Conservation (phyloP, 2,113 vertebrate species). For the Ardeotis arabs region DNA sequence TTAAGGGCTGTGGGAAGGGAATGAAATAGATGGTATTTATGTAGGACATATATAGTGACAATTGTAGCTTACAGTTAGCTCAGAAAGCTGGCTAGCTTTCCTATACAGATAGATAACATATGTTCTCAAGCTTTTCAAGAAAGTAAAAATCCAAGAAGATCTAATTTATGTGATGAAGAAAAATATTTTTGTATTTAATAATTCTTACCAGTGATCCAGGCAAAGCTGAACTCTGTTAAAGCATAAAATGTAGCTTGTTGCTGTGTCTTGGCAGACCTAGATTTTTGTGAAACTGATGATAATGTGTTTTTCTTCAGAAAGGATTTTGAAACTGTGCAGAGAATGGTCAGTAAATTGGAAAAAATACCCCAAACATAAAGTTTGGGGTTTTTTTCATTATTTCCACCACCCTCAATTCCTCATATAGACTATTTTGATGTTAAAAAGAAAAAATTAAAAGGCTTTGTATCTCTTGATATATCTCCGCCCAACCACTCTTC, state of each 20-base stretch:
- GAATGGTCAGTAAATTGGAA: neutral
- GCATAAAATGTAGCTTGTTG: neutral
- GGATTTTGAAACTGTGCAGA: neutral
- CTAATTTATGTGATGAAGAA: neutral
- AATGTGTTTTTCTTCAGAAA: neutral
- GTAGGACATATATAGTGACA: neutral
- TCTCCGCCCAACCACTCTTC: neutral
- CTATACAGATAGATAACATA: neutral
- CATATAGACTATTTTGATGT: neutral
- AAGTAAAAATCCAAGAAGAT: neutral
- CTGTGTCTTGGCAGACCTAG: neutral
- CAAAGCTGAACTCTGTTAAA: neutral
- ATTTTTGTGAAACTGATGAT: neutral
- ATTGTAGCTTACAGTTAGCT: neutral
- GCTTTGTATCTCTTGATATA: neutral
- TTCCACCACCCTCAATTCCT: neutral
- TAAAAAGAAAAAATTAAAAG: too few relatives aligned
- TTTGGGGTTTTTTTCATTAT: neutral
- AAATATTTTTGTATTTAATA: neutral
- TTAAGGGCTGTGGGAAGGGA: neutral
- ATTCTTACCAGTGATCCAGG: neutral
- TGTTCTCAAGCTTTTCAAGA: neutral
- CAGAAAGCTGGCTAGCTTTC: neutral
- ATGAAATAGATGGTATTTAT: neutral
- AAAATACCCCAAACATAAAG: neutral